Evolutionary conservation across 1,140 invertebrate genomes (phyloP).

Genomic region (Saxidomus purpurata): DNA sequence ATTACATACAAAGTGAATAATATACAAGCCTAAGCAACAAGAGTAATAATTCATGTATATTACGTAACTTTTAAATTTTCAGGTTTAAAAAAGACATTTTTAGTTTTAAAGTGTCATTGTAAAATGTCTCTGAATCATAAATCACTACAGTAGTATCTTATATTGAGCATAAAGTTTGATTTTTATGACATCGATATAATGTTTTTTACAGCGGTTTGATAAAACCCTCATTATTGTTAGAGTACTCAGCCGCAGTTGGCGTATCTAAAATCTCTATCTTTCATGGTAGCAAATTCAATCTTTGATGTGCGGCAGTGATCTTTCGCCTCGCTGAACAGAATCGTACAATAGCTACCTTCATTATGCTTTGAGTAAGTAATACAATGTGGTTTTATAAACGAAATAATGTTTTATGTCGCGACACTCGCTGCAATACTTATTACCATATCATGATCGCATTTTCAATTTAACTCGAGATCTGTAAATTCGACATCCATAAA

Average conservation of each 20-base stretch:
- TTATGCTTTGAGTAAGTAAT: not conserved
- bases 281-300: not conserved
- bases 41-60: no score
- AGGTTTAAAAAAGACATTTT: no score
- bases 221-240: not conserved
- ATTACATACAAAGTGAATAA: no score
- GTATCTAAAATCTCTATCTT: slow-evolving; percentile 12
- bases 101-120: no score
- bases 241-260: not conserved
- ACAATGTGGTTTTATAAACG: not conserved
- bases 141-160: no score
- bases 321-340: not conserved
- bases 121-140: no score
- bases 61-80: no score
- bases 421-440: not conserved
- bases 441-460: not conserved
- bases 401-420: not conserved
- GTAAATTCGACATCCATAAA: not conserved
- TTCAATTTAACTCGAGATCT: not conserved
- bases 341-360: not conserved
- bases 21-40: no score
- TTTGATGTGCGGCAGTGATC: not conserved
- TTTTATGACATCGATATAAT: not conserved
- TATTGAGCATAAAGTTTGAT: no score
- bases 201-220: not conserved